Percentiles rank a stretch among this genome's conserved stretches.
These are phyloP conservation scores for Microtus ochrogaster DNA, from an alignment of 2,113 vertebrate genomes.

Conservation along the genomic window DNA sequence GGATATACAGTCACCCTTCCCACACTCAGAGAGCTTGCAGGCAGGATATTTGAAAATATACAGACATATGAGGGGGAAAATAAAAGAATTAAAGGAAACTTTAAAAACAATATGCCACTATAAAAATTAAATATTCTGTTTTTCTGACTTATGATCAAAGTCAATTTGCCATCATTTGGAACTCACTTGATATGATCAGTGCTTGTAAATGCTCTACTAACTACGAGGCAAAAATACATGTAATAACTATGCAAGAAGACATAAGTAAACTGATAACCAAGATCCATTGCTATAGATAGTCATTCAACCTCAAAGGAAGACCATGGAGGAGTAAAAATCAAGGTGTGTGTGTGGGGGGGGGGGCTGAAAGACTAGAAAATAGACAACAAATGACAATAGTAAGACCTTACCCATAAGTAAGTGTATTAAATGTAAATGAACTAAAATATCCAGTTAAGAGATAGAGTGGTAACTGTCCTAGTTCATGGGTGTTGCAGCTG, in stretches of 20 bases:
- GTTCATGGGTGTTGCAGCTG: background rate
- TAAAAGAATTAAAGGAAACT: background rate
- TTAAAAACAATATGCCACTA: background rate
- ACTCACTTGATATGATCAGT: background rate
- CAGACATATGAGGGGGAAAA: background rate
- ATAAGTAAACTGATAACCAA: background rate
- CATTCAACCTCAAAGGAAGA: background rate
- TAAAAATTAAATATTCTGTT: background rate
- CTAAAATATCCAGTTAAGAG: background rate
- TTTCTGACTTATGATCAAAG: background rate
- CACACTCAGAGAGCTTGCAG: background rate
- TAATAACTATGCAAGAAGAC: background rate
- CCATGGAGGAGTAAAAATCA: background rate
- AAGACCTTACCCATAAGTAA: background rate
- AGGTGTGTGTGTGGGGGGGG: rapidly evolving
- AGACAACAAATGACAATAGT: background rate
- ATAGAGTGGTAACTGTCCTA: background rate
- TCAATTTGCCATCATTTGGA: background rate
- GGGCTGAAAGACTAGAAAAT: background rate
- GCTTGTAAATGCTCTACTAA: background rate
- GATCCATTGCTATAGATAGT: background rate
- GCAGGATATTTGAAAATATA: background rate
- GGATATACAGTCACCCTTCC: background rate
- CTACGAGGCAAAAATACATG: background rate
- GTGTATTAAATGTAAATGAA: background rate